Conservation (phyloP, 2,797 vertebrate species). For the Neosalanx taihuensis region DNA sequence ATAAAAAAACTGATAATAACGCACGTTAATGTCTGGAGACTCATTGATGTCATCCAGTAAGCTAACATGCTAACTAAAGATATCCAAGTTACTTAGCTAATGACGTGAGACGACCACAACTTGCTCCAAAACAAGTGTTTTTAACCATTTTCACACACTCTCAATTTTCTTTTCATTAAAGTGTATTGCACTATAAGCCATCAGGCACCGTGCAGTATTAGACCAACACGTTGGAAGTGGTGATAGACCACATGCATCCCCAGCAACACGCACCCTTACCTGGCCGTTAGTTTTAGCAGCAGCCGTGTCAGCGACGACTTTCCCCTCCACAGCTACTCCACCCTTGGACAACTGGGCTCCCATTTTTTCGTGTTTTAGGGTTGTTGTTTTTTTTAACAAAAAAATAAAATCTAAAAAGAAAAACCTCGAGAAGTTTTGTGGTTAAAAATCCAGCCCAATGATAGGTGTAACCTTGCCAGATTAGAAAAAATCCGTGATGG, state of each 20-base stretch:
- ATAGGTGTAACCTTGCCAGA: conserved; percentile 38
- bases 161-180: too few species aligned
- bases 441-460: conserved; percentile 62
- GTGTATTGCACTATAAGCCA: neutral
- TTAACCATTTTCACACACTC: neutral
- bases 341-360: conserved; percentile 88
- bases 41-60: neutral
- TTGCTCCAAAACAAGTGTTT: neutral
- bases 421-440: conserved; percentile 47
- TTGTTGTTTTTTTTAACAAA: conserved; percentile 16
- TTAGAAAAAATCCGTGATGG: conserved; percentile 45
- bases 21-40: neutral
- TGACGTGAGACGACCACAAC: too few species aligned
- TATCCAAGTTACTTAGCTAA: neutral
- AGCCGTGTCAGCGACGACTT: conserved; percentile 70
- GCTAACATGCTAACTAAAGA: neutral
- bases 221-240: conserved; percentile 44
- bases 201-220: neutral
- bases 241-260: conserved; percentile 62
- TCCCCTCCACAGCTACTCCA: conserved; percentile 78
- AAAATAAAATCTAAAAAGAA: conserved; percentile 62
- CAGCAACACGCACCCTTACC: conserved; percentile 69
- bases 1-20: neutral
- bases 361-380: conserved; percentile 68
- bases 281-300: conserved; percentile 87